Evolutionary conservation across 2,113 vertebrate genomes (phyloP).

Genomic region (Passer montanus): DNA sequence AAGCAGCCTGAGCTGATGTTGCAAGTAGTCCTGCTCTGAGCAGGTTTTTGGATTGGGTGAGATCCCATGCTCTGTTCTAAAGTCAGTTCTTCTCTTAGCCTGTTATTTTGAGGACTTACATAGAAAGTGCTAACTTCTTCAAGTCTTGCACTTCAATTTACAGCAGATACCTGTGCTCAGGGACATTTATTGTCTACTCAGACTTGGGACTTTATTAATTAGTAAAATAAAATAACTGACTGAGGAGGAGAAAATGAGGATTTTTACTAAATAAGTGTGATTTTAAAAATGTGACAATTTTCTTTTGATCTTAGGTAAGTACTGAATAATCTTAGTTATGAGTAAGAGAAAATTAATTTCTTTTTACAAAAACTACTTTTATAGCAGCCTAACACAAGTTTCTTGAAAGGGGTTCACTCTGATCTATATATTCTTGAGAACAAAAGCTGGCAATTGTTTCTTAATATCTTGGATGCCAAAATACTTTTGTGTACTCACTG

Average conservation of each 20-base stretch:
- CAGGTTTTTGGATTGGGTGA: neutral
- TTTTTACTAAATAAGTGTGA: neutral
- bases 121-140: neutral
- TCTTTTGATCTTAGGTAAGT: neutral
- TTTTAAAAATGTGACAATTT: neutral
- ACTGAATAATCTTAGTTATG: neutral
- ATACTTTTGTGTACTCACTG: neutral
- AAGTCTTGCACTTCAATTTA: neutral
- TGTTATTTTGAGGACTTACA: neutral
- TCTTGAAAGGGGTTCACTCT: neutral
- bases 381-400: neutral
- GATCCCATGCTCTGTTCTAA: neutral
- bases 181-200: neutral
- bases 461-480: neutral
- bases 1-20: neutral
- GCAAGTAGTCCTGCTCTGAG: neutral
- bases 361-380: neutral
- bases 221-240: neutral
- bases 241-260: neutral
- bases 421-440: neutral
- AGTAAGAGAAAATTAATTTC: neutral
- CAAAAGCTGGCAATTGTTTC: neutral
- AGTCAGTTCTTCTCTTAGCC: neutral
- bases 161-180: neutral
- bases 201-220: neutral